Evolutionary conservation across 2,113 vertebrate genomes (phyloP).

Genomic region (Ceuthmochares aereus): DNA sequence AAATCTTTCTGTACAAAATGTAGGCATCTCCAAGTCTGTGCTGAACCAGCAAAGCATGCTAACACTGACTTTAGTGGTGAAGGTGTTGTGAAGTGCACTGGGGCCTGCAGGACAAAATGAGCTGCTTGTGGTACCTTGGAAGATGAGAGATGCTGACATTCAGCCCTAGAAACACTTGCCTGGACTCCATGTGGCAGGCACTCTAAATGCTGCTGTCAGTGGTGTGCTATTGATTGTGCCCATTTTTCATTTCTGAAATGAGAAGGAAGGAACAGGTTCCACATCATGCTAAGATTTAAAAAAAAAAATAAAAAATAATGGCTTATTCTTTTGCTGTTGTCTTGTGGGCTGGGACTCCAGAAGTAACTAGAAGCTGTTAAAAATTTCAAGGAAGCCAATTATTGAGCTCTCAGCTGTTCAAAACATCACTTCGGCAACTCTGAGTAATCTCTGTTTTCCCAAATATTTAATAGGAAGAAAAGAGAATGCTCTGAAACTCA

Average conservation of each 20-base stretch:
- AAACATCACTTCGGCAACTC: not conserved
- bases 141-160: not conserved
- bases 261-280: not conserved
- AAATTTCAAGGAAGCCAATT: conserved; percentile 36
- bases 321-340: not conserved
- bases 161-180: not conserved
- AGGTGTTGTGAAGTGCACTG: not conserved
- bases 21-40: not conserved
- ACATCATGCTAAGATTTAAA: not conserved
- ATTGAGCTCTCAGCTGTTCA: conserved; percentile 42
- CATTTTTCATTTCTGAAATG: not conserved
- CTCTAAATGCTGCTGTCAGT: not conserved
- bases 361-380: not conserved
- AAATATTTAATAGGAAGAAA: conserved; percentile 35
- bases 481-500: not conserved
- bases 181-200: not conserved
- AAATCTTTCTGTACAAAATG: not conserved
- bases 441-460: conserved; percentile 64
- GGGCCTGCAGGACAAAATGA: not conserved
- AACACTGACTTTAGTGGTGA: not conserved
- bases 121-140: not conserved
- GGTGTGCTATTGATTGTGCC: fast-evolving
- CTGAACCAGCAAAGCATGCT: not conserved
- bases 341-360: not conserved
- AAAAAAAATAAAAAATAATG: too few species aligned